Evolutionary conservation across 2,113 vertebrate genomes (phyloP).

Genomic region (Oreotragus oreotragus): DNA sequence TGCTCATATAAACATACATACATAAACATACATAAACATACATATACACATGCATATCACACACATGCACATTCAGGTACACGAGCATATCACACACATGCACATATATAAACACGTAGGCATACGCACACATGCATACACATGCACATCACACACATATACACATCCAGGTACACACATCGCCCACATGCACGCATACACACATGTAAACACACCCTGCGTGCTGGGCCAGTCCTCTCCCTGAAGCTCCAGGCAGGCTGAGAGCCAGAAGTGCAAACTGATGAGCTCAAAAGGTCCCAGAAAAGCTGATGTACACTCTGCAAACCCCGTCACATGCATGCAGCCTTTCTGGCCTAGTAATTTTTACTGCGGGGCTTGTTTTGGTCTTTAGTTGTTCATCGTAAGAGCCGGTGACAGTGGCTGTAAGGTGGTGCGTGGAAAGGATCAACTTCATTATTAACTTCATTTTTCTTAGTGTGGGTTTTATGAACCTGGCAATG

Average conservation of each 20-base stretch:
- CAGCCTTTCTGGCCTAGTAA: background rate
- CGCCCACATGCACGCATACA: accelerated
- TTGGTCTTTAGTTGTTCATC: background rate
- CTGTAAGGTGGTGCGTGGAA: accelerated
- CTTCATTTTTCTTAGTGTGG: background rate
- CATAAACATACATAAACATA: no score
- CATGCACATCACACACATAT: background rate
- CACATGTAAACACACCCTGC: accelerated
- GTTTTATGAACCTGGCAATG: slow-evolving; percentile 46
- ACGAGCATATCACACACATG: background rate
- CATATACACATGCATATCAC: no score
- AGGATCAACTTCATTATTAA: background rate
- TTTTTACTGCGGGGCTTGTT: background rate
- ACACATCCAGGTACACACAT: background rate
- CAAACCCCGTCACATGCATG: background rate
- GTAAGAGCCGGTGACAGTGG: background rate
- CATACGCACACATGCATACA: background rate
- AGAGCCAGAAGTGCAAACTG: background rate
- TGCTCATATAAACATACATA: no score
- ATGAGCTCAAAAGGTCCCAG: background rate
- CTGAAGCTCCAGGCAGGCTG: accelerated
- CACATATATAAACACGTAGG: no score
- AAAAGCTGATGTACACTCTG: background rate
- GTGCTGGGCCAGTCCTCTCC: accelerated
- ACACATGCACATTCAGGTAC: no score